phyloP scores from a whole-genome alignment of 1,140 invertebrate genomes.

The Phymorhynchus buccinoides region DNA sequence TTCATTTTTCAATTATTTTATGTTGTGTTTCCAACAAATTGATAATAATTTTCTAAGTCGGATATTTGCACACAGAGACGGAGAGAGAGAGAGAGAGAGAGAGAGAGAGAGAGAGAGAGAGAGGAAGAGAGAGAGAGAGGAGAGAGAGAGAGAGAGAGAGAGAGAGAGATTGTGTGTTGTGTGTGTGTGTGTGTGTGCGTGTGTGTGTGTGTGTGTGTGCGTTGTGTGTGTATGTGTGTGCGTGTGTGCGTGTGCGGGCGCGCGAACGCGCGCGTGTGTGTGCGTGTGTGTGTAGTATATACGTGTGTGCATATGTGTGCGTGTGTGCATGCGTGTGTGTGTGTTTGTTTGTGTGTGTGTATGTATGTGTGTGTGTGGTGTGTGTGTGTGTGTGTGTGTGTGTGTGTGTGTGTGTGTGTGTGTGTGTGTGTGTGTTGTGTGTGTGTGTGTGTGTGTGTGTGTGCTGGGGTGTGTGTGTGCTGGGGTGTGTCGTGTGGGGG shows the following conservation, averaged over 20 bases:
- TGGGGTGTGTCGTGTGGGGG: too few relatives aligned
- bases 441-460: neutral
- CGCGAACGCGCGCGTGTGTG: neutral
- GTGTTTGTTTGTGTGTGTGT: neutral
- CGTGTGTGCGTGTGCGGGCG: neutral
- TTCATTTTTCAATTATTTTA: too few relatives aligned
- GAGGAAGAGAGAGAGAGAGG: too few relatives aligned
- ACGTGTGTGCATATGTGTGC: too few relatives aligned
- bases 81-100: too few relatives aligned
- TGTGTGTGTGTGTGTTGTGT: neutral
- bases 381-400: too few relatives aligned
- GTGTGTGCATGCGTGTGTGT: neutral
- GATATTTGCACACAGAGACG: too few relatives aligned
- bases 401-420: constrained; percentile 8
- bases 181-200: constrained; percentile 17
- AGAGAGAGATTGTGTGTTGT: neutral
- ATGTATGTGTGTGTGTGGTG: constrained; percentile 8
- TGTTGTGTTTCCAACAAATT: too few relatives aligned
- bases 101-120: too few relatives aligned
- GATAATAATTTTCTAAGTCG: too few relatives aligned
- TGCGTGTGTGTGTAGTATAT: neutral
- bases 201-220: neutral
- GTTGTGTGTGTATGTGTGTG: constrained; percentile 4
- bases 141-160: too few relatives aligned
- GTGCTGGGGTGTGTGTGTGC: neutral